phyloP scores from a whole-genome alignment of 2,888 invertebrate genomes.

The Chrysolina haemoptera region DNA sequence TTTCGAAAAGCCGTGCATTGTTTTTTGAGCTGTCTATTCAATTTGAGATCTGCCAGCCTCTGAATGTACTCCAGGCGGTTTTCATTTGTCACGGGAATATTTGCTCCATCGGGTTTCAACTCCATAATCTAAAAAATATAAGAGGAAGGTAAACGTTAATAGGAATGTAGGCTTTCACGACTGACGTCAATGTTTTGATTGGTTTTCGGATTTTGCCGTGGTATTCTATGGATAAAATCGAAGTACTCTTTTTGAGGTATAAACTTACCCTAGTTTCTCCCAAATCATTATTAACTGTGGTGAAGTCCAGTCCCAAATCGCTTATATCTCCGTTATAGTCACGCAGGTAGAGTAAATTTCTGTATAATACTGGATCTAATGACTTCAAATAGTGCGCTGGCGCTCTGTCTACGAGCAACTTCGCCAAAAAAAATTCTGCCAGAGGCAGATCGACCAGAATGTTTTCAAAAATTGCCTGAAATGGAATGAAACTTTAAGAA shows the following conservation, averaged over 20 bases:
- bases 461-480: slow-evolving; percentile 93
- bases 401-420: slow-evolving; percentile 84
- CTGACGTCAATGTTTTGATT: too few relatives aligned
- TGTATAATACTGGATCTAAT: slow-evolving; percentile 92
- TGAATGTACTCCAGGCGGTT: slow-evolving; percentile 98
- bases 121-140: slow-evolving; percentile 83
- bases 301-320: slow-evolving; percentile 93
- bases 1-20: slow-evolving; percentile 92
- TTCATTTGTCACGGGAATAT: slow-evolving; percentile 90
- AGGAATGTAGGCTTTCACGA: too few relatives aligned
- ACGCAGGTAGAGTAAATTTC: slow-evolving; percentile 90
- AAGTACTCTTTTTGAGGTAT: too few relatives aligned
- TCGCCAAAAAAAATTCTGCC: slow-evolving; percentile 95
- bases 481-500: slow-evolving; percentile 22
- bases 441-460: slow-evolving; percentile 94
- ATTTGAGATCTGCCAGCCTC: slow-evolving; percentile 94
- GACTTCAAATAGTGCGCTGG: slow-evolving; percentile 93
- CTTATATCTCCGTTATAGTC: slow-evolving; percentile 89
- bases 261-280: slow-evolving; percentile 85
- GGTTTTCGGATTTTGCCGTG: too few relatives aligned
- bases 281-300: slow-evolving; percentile 89
- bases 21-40: slow-evolving; percentile 90
- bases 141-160: too few relatives aligned
- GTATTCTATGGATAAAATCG: too few relatives aligned
- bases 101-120: slow-evolving; percentile 90